Conservation (phyloP, 1,140 invertebrate genomes). For the Linepithema humile region DNA sequence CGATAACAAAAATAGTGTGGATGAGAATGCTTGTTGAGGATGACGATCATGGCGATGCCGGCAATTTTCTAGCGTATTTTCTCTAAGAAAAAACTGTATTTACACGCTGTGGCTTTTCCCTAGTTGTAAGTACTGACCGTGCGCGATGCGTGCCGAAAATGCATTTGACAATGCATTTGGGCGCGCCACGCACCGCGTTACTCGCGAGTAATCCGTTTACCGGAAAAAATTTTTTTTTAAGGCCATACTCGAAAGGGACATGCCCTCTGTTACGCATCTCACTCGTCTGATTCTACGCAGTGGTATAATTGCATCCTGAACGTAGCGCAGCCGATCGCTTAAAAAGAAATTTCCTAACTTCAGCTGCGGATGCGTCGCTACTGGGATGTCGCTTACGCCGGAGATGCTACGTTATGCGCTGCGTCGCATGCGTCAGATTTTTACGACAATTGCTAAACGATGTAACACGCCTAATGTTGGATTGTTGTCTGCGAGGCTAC, state of each 20-base stretch:
- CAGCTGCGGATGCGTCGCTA: slow-evolving; percentile 23
- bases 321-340: neutral
- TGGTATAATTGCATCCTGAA: neutral
- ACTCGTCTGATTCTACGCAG: neutral
- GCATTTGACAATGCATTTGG: slow-evolving; percentile 35
- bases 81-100: slow-evolving; percentile 51
- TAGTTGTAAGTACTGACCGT: slow-evolving; percentile 55
- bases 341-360: slow-evolving; percentile 30
- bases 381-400: neutral
- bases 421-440: slow-evolving; percentile 8
- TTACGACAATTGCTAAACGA: neutral
- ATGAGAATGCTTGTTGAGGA: slow-evolving; percentile 17
- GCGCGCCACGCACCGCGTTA: slow-evolving; percentile 26
- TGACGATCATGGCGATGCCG: slow-evolving; percentile 15
- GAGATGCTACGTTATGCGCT: neutral
- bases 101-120: slow-evolving; percentile 27
- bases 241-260: slow-evolving; percentile 66
- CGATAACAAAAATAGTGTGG: slow-evolving; percentile 24
- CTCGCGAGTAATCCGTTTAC: slow-evolving; percentile 14
- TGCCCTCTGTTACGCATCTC: neutral
- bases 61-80: slow-evolving; percentile 30
- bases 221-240: slow-evolving; percentile 51
- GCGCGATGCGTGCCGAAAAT: slow-evolving; percentile 14
- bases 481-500: neutral
- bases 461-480: slow-evolving; percentile 1